Evolutionary conservation across 2,797 vertebrate species (phyloP).

Genomic region (Heterohyrax brucei): DNA sequence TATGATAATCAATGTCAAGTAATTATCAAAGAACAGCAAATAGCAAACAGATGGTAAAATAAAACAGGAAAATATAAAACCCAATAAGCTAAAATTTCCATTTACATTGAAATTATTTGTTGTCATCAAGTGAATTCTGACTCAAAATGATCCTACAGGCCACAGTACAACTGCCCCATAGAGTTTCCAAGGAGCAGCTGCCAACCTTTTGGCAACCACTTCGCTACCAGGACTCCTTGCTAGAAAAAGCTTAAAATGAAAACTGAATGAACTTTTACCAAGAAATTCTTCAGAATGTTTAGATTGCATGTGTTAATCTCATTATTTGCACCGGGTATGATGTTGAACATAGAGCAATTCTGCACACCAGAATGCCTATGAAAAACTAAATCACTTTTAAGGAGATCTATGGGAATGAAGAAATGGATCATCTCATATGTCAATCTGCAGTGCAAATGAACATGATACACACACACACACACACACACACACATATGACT

Average conservation of each 20-base stretch:
- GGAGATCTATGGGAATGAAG: neutral
- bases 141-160: no score
- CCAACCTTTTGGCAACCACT: no score
- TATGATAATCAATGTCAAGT: neutral
- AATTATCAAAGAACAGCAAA: neutral
- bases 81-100: neutral
- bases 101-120: neutral
- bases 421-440: neutral
- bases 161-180: no score
- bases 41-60: constrained; percentile 29
- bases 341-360: neutral
- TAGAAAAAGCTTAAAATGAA: constrained; percentile 44
- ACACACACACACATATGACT: neutral
- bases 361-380: neutral
- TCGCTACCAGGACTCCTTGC: neutral
- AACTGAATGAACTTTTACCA: constrained; percentile 18
- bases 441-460: neutral
- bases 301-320: neutral
- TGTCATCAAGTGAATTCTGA: no score
- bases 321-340: neutral
- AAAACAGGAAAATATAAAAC: constrained; percentile 35
- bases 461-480: neutral
- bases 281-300: constrained; percentile 34
- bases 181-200: no score
- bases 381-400: constrained; percentile 23